phyloP scores from a whole-genome alignment of 2,113 vertebrate species.

The Cynocephalus volans region DNA sequence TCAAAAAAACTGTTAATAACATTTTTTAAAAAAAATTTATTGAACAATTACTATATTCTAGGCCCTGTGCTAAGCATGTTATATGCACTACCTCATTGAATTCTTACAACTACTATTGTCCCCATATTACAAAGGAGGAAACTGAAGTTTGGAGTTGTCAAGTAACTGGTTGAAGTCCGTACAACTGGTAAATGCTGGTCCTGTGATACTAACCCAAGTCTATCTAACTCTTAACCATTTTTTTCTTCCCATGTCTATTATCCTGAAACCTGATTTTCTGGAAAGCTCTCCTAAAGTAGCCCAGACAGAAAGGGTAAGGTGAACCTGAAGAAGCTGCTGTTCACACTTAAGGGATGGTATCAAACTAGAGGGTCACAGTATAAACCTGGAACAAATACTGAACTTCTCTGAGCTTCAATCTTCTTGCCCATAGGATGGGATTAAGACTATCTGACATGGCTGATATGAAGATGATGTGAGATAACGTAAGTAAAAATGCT shows the following conservation, averaged over 20 bases:
- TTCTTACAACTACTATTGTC: slow-evolving; percentile 30
- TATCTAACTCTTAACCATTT: slow-evolving; percentile 36
- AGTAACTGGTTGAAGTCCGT: background rate
- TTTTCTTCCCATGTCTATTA: slow-evolving; percentile 16
- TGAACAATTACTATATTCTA: slow-evolving; percentile 54
- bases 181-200: slow-evolving; percentile 11
- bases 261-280: slow-evolving; percentile 42
- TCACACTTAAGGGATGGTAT: background rate
- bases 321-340: slow-evolving; percentile 6
- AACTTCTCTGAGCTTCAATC: slow-evolving; percentile 47
- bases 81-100: background rate
- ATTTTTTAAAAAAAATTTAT: slow-evolving; percentile 29
- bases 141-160: slow-evolving; percentile 30
- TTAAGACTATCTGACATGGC: slow-evolving; percentile 39
- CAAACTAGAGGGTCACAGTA: slow-evolving; percentile 40
- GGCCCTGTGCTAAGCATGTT: slow-evolving; percentile 44
- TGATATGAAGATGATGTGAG: slow-evolving; percentile 54
- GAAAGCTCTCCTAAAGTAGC: slow-evolving; percentile 16
- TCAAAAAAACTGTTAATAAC: slow-evolving; percentile 54
- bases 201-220: background rate
- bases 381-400: slow-evolving; percentile 17
- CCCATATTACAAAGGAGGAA: slow-evolving; percentile 52
- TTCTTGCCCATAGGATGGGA: background rate
- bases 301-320: slow-evolving; percentile 13
- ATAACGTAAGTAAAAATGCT: slow-evolving; percentile 6